phyloP scores from a whole-genome alignment of 2,888 invertebrate genomes.

The Lumbricus terrestris region DNA sequence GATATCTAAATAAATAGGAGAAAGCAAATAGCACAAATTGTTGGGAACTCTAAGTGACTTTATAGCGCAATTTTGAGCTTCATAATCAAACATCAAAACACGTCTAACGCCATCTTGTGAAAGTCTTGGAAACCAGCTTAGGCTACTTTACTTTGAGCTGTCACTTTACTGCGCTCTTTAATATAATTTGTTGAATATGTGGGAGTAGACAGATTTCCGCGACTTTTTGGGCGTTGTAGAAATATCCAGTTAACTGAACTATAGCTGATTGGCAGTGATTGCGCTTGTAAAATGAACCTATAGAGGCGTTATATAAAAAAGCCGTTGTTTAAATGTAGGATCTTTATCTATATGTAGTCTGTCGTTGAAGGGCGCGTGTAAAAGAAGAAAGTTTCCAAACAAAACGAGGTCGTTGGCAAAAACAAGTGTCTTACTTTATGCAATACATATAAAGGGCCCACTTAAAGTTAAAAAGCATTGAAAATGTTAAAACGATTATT shows the following conservation, averaged over 20 bases:
- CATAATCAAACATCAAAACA: too few relatives aligned
- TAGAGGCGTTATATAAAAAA: background rate
- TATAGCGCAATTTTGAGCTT: too few relatives aligned
- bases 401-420: background rate
- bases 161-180: too few relatives aligned
- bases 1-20: too few relatives aligned
- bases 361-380: background rate
- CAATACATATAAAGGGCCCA: background rate
- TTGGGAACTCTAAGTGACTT: too few relatives aligned
- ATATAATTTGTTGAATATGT: too few relatives aligned
- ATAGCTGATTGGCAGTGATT: background rate
- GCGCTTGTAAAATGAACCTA: background rate
- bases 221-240: background rate
- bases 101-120: too few relatives aligned
- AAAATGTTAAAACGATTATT: background rate
- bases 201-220: too few relatives aligned
- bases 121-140: too few relatives aligned
- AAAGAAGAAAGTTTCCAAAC: background rate
- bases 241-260: background rate
- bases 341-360: background rate
- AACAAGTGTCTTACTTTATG: background rate
- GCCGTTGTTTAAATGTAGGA: background rate
- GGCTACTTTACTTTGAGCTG: too few relatives aligned
- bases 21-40: too few relatives aligned
- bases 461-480: background rate